Evolutionary conservation across 2,888 invertebrate genomes (phyloP).

Genomic region (Metellina segmentata): DNA sequence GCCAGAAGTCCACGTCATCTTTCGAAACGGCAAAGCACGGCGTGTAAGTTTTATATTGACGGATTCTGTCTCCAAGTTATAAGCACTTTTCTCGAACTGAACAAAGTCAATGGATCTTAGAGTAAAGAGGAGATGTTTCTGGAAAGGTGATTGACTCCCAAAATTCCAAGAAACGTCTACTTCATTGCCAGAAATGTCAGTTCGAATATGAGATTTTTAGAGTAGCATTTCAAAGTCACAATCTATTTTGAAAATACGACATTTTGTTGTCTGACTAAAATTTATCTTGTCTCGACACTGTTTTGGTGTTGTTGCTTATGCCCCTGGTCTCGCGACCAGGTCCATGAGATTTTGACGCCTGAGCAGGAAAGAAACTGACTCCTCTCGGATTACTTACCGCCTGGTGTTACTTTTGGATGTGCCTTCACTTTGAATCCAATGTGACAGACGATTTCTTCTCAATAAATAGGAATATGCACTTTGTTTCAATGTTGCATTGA

Average conservation of each 20-base stretch:
- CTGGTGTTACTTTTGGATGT: no score
- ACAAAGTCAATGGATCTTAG: not conserved
- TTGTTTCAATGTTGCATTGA: no score
- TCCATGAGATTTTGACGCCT: no score
- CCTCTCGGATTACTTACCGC: no score
- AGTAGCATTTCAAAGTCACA: not conserved
- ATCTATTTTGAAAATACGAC: not conserved
- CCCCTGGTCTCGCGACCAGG: no score
- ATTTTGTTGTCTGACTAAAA: not conserved
- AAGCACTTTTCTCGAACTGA: not conserved
- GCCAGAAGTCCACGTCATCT: constrained; percentile 43
- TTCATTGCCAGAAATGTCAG: no score
- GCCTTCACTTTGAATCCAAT: no score
- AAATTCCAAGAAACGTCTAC: no score
- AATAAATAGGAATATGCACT: no score
- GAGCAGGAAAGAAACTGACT: no score
- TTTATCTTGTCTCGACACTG: not conserved
- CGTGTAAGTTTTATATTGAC: not conserved
- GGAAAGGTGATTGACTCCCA: not conserved
- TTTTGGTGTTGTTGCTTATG: not conserved
- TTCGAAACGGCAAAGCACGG: not conserved
- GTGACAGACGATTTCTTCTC: no score
- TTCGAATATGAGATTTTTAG: not conserved
- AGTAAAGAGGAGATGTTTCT: not conserved
- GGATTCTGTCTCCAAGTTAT: not conserved